phyloP scores from a whole-genome alignment of 30 jellyfish, hydroid and myxozoan species.

The Sanderia malayensis region DNA sequence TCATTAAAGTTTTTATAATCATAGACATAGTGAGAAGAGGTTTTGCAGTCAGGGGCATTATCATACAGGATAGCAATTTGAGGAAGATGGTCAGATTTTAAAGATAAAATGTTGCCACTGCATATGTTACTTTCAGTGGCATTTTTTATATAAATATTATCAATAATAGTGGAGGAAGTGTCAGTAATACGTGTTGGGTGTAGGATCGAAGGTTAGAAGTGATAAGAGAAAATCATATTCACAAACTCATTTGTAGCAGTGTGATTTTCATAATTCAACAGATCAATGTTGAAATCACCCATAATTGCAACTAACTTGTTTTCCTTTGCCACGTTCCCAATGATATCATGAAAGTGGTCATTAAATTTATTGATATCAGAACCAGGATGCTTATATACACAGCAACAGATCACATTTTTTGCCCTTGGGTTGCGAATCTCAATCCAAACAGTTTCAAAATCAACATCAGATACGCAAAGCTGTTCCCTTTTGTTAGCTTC shows the following conservation, averaged over 20 bases:
- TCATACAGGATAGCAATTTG: constrained; percentile 21
- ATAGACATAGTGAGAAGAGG: constrained; percentile 23
- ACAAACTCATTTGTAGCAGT: neutral
- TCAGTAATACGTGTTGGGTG: constrained; percentile 32
- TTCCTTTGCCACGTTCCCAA: constrained; percentile 11
- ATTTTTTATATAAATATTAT: constrained; percentile 10
- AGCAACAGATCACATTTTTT: constrained; percentile 1
- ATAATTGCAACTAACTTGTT: neutral
- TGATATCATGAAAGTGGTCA: constrained; percentile 34
- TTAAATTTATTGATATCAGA: constrained; percentile 15
- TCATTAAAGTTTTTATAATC: constrained; percentile 22
- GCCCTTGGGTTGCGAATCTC: constrained; percentile 29
- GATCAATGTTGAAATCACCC: neutral
- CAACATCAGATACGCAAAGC: constrained; percentile 1
- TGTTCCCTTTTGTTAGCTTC: constrained; percentile 36
- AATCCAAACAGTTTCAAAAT: constrained; percentile 29
- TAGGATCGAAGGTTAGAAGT: constrained; percentile 20
- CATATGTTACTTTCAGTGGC: neutral
- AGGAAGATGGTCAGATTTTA: constrained; percentile 8
- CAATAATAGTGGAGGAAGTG: constrained; percentile 13
- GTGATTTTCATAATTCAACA: neutral
- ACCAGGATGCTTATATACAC: constrained; percentile 31
- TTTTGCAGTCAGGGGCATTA: constrained; percentile 20
- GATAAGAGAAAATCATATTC: constrained; percentile 14
- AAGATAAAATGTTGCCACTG: neutral